Conservation (phyloP, 2,888 invertebrate genomes). For the Caenorhabditis panamensis region DNA sequence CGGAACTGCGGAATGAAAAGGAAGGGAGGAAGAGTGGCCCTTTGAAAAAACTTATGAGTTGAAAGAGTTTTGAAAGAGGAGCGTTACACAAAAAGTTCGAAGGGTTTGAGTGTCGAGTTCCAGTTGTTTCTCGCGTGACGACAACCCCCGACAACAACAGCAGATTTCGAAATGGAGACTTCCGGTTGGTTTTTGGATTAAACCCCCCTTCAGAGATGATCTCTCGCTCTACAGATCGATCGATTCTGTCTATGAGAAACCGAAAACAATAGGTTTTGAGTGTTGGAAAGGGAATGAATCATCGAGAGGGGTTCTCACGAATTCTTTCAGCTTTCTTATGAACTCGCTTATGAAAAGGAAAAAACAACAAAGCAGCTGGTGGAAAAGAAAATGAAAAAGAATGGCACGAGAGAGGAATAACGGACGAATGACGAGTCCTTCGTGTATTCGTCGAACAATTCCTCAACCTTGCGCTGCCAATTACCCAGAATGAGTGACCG, state of each 20-base stretch:
- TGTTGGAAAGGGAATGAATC: neutral
- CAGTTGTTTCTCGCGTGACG: slow-evolving; percentile 9
- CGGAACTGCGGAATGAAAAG: neutral
- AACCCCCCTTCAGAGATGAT: neutral
- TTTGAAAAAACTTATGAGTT: slow-evolving; percentile 26
- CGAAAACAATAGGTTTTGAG: no score
- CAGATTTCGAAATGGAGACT: slow-evolving; percentile 28
- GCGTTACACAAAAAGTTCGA: slow-evolving; percentile 35
- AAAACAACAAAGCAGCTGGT: neutral
- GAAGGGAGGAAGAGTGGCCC: neutral
- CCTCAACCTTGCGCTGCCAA: slow-evolving; percentile 12
- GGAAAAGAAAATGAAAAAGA: neutral
- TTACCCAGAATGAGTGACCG: slow-evolving; percentile 27
- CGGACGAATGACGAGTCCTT: neutral
- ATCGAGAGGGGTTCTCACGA: no score
- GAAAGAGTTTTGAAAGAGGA: slow-evolving; percentile 9
- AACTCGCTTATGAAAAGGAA: no score
- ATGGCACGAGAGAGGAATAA: neutral
- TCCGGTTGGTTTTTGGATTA: slow-evolving; percentile 31
- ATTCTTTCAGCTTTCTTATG: no score
- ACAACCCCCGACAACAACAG: slow-evolving; percentile 14
- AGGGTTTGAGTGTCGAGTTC: slow-evolving; percentile 23
- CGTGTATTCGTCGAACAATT: slow-evolving; percentile 1
- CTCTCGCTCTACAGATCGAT: slow-evolving; percentile 18
- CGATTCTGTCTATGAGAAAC: neutral